phyloP scores from a whole-genome alignment of 2,888 invertebrate genomes.

The Pecten maximus region DNA sequence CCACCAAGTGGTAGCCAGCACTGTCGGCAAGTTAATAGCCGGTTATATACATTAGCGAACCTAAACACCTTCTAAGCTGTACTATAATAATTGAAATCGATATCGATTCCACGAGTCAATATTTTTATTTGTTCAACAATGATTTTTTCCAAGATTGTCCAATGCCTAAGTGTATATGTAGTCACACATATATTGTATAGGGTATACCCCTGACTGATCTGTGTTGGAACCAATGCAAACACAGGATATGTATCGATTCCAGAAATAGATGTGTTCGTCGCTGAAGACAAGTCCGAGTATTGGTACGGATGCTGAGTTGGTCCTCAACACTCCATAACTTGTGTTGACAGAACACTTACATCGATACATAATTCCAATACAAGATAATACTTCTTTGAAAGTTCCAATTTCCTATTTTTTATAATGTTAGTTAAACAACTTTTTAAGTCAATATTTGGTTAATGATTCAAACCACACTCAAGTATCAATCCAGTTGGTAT shows the following conservation, averaged over 20 bases:
- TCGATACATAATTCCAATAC: background rate
- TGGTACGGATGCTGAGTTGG: background rate
- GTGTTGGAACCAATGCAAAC: background rate
- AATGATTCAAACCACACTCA: background rate
- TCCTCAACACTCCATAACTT: background rate
- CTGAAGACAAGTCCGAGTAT: too few relatives aligned
- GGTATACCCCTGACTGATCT: background rate
- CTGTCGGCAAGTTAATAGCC: background rate
- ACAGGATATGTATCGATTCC: background rate
- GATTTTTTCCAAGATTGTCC: background rate
- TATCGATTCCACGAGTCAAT: background rate
- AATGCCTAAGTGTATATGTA: background rate
- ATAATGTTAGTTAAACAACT: background rate
- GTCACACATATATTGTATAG: background rate
- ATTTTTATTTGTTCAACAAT: conserved; percentile 7
- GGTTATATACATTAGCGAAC: background rate
- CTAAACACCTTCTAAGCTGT: background rate
- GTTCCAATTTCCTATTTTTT: background rate
- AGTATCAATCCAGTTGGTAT: too few relatives aligned
- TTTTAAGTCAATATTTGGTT: background rate
- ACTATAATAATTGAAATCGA: background rate
- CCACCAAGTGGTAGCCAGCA: background rate
- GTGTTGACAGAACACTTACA: background rate
- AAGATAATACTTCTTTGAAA: background rate
- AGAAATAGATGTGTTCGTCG: background rate